These are phyloP conservation scores for Plecotus auritus DNA, from an alignment of 2,113 vertebrate species.

Conservation along the genomic window DNA sequence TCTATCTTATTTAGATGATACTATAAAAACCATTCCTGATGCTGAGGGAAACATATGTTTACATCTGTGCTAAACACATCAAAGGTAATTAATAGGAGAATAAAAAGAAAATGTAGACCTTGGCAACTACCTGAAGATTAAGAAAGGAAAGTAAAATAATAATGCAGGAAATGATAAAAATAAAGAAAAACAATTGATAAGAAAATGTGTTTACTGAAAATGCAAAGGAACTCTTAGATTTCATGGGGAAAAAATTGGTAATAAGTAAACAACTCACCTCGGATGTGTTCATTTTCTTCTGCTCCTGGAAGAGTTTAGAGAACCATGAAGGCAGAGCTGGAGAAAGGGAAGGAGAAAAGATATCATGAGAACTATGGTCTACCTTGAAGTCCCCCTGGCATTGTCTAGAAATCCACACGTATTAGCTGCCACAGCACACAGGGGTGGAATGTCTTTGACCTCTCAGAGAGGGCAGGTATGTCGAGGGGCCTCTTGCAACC, in stretches of 20 bases:
- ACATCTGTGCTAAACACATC: background rate
- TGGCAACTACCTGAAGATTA: background rate
- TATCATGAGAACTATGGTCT: background rate
- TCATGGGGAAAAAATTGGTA: background rate
- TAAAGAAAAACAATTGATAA: background rate
- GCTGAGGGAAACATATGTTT: background rate
- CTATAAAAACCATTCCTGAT: background rate
- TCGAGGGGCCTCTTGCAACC: background rate
- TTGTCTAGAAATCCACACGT: background rate
- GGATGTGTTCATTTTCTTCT: background rate
- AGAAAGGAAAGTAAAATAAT: background rate
- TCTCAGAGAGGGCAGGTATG: background rate
- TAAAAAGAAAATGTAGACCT: background rate
- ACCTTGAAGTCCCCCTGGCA: background rate
- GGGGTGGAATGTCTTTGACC: background rate
- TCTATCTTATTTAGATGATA: background rate
- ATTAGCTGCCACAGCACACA: background rate
- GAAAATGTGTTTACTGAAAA: background rate
- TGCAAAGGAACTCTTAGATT: background rate
- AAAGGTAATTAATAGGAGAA: background rate
- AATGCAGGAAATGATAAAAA: background rate
- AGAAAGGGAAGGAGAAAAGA: background rate
- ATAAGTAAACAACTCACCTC: background rate
- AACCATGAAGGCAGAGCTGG: background rate
- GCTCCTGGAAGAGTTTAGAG: background rate